phyloP scores from a whole-genome alignment of 92 coral and sea anemone genomes.

The Epizoanthus fatuus region DNA sequence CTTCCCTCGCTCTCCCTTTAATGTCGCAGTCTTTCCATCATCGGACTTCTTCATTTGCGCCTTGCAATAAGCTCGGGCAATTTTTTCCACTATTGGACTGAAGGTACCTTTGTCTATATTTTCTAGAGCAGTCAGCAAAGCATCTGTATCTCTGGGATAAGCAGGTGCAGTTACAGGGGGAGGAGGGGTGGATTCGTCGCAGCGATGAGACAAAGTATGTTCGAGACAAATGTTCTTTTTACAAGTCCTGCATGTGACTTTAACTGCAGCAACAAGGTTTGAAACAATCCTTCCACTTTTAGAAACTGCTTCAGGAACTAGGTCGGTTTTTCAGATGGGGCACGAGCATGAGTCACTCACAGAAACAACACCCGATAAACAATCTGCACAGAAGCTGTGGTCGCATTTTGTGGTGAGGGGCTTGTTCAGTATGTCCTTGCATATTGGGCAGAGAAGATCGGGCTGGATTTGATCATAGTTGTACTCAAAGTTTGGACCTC shows the following conservation, averaged over 20 bases:
- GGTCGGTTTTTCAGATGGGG: neutral
- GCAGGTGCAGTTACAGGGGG: neutral
- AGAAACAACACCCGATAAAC: neutral
- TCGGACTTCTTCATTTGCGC: slow-evolving; percentile 1
- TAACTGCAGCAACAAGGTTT: neutral
- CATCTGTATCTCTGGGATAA: neutral
- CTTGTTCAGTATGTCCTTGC: neutral
- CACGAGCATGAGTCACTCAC: neutral
- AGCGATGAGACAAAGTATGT: neutral
- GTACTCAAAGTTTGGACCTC: neutral
- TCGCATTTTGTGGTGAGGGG: slow-evolving; percentile 12
- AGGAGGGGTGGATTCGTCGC: neutral
- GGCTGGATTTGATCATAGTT: neutral
- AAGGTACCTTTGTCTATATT: neutral
- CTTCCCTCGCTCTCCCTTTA: slow-evolving; percentile 1
- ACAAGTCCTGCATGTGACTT: neutral
- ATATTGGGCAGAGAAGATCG: slow-evolving; percentile 2
- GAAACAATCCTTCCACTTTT: neutral
- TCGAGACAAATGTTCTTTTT: neutral
- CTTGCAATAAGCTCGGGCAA: slow-evolving; percentile 3
- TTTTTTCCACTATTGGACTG: neutral
- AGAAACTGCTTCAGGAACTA: neutral
- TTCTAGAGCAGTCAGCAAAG: neutral
- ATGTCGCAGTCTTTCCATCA: neutral
- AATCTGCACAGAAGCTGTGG: slow-evolving; percentile 3